Percentiles rank a stretch among this genome's conserved stretches.
Evolutionary conservation across 2,113 vertebrate species (phyloP).

Genomic region (Albula goreensis): DNA sequence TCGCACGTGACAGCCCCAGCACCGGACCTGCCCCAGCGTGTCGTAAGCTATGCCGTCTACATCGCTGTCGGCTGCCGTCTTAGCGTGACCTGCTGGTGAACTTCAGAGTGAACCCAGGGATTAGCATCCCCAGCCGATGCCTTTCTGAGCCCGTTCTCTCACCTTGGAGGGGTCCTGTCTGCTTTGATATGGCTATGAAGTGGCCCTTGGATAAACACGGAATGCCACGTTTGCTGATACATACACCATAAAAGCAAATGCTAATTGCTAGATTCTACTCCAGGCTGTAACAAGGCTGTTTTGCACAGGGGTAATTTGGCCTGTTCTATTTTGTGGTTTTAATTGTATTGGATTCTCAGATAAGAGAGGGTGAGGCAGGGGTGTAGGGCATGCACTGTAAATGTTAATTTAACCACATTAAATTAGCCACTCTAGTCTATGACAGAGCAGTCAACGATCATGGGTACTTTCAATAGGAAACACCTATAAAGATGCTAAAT

Average conservation of each 20-base stretch:
- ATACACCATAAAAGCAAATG: not conserved
- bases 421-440: not conserved
- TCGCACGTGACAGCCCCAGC: not conserved
- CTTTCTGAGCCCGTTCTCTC: not conserved
- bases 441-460: not conserved
- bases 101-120: not conserved
- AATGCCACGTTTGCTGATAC: not conserved
- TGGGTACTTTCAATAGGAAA: not conserved
- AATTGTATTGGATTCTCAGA: not conserved
- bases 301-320: not conserved
- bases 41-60: not conserved
- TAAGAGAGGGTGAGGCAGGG: not conserved
- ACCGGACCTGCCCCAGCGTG: not conserved
- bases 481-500: not conserved
- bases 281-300: not conserved
- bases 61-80: not conserved
- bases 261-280: not conserved
- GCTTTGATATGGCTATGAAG: not conserved
- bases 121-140: not conserved
- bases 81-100: not conserved
- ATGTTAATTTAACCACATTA: not conserved
- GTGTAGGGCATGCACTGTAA: not conserved
- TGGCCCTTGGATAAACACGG: not conserved
- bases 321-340: not conserved
- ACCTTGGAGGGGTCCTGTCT: not conserved